These are phyloP conservation scores for Scyliorhinus canicula DNA, from an alignment of 2,797 vertebrate genomes.

Conservation along the genomic window DNA sequence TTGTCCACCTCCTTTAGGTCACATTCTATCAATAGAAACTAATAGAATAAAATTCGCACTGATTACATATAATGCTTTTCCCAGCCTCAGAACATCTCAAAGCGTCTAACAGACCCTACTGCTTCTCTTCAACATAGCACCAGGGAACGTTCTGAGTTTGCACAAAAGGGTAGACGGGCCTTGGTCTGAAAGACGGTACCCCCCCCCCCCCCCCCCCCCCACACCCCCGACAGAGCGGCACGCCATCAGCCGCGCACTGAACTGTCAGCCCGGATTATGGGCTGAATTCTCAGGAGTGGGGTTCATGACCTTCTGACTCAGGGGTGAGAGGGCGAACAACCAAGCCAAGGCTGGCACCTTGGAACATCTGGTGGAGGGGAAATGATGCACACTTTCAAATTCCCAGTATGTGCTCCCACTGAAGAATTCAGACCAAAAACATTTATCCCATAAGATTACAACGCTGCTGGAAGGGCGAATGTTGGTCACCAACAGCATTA, in stretches of 20 bases:
- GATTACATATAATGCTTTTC: neutral
- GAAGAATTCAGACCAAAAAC: neutral
- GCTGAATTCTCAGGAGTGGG: neutral
- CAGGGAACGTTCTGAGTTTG: no score
- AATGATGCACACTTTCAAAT: neutral
- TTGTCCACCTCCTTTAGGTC: no score
- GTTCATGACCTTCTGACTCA: neutral
- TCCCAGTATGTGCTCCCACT: neutral
- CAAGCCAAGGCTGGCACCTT: neutral
- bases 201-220: no score
- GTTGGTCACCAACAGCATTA: neutral
- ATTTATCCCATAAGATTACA: neutral
- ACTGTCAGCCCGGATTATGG: neutral
- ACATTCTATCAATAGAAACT: neutral
- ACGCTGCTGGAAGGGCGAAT: neutral
- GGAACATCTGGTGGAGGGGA: neutral
- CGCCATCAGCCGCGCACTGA: neutral
- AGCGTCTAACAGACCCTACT: neutral
- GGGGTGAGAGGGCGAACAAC: neutral
- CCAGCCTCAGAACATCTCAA: neutral
- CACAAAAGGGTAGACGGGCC: neutral
- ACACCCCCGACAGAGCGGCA: neutral
- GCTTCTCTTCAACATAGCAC: neutral
- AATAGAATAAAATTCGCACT: neutral
- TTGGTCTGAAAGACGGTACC: neutral